phyloP scores from a whole-genome alignment of 1,140 invertebrate species.

The Trichonephila inaurata region DNA sequence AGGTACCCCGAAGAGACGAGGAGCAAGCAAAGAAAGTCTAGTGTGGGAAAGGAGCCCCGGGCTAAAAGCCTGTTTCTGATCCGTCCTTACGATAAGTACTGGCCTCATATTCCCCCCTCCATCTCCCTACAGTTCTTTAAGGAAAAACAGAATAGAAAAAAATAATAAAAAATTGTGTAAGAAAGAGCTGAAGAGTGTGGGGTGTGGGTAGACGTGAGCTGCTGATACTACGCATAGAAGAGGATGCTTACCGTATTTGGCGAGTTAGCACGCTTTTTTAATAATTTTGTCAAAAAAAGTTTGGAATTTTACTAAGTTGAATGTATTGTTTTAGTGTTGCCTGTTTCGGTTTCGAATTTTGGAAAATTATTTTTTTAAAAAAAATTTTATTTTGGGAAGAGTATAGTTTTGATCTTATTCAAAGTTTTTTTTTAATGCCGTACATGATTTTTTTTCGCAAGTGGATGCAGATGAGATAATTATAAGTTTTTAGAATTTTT shows the following conservation, averaged over 20 bases:
- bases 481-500: too few relatives aligned
- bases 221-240: constrained; percentile 46
- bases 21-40: constrained; percentile 47
- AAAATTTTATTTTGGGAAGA: not conserved
- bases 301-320: too few relatives aligned
- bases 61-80: constrained; percentile 75
- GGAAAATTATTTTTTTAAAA: not conserved
- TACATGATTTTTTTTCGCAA: too few relatives aligned
- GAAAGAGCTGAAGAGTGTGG: constrained; percentile 6
- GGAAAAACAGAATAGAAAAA: constrained; percentile 60
- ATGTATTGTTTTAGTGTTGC: too few relatives aligned
- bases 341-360: too few relatives aligned
- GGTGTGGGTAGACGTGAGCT: constrained; percentile 60
- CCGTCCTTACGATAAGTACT: constrained; percentile 72
- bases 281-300: not conserved
- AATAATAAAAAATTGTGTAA: constrained; percentile 41
- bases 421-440: too few relatives aligned
- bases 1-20: constrained; percentile 49
- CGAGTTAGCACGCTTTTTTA: not conserved
- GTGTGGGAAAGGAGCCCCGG: constrained; percentile 72
- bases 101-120: constrained; percentile 45
- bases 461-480: too few relatives aligned
- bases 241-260: constrained; percentile 6
- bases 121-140: constrained; percentile 11
- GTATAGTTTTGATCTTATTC: too few relatives aligned